These are phyloP conservation scores for Cepaea hortensis DNA, from an alignment of 2,888 invertebrate genomes.

Conservation along the genomic window DNA sequence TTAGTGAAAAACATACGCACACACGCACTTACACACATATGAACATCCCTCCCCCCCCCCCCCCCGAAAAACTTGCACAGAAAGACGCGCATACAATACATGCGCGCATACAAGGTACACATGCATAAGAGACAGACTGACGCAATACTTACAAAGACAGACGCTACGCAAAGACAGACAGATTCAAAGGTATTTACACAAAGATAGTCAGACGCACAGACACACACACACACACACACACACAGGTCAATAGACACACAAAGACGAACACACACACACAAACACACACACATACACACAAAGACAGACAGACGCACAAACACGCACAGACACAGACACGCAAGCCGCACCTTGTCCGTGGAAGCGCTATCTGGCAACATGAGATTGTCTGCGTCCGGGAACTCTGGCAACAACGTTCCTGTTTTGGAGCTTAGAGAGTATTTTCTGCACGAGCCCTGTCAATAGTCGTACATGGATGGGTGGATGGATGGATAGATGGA, in stretches of 20 bases:
- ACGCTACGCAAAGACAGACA: too few species aligned
- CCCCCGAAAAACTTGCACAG: not conserved
- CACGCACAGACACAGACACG: too few species aligned
- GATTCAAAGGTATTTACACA: too few species aligned
- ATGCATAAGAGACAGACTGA: not conserved
- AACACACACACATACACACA: not conserved
- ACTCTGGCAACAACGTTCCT: constrained; percentile 76
- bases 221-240: not conserved
- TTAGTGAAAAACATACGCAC: too few species aligned
- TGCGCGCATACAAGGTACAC: not conserved
- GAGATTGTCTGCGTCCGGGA: constrained; percentile 72
- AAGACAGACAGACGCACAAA: too few species aligned
- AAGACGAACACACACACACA: too few species aligned
- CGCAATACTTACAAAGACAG: not conserved
- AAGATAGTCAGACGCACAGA: not conserved
- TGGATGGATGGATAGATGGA: too few species aligned
- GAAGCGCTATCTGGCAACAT: constrained; percentile 66
- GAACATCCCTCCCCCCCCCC: not conserved
- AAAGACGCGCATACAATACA: not conserved
- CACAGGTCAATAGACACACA: not conserved
- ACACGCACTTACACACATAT: too few species aligned
- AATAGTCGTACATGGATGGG: too few species aligned
- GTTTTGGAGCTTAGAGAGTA: constrained; percentile 75
- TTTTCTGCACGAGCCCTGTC: constrained; percentile 72
- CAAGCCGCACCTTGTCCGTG: constrained; percentile 67